Evolutionary conservation across 2,113 vertebrate genomes (phyloP).

Genomic region (Poicephalus meyeri): DNA sequence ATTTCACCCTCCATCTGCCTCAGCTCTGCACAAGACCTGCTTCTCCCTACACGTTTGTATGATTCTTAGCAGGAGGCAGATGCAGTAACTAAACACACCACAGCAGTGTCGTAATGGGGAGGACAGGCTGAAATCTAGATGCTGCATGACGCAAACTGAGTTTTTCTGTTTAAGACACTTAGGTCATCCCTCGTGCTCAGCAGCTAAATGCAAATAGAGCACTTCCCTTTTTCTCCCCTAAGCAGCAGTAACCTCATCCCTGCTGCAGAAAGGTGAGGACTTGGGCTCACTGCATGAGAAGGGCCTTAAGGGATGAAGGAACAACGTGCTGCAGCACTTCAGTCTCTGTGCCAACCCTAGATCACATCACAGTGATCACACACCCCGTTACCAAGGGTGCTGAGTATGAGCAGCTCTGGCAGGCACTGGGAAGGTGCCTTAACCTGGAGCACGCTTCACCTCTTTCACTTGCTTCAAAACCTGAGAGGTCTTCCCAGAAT

Average conservation of each 20-base stretch:
- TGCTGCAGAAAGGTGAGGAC: neutral
- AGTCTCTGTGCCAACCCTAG: neutral
- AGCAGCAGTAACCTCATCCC: neutral
- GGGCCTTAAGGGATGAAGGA: neutral
- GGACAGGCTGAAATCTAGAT: neutral
- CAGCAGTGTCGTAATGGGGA: fast-evolving
- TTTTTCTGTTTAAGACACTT: neutral
- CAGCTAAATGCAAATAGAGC: neutral
- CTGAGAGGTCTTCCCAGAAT: neutral
- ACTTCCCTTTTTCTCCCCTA: neutral
- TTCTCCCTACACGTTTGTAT: fast-evolving
- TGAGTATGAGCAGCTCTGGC: neutral
- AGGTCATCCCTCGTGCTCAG: neutral
- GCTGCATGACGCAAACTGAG: neutral
- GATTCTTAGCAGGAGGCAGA: neutral
- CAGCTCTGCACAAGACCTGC: neutral
- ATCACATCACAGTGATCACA: neutral
- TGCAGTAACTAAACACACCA: fast-evolving
- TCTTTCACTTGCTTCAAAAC: neutral
- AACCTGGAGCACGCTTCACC: neutral
- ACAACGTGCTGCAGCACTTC: neutral
- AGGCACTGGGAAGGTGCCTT: neutral
- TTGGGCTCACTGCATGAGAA: neutral
- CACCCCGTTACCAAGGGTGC: neutral
- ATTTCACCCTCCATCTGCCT: neutral